Conservation (phyloP, 2,113 vertebrate species). For the Spheniscus mendiculus region DNA sequence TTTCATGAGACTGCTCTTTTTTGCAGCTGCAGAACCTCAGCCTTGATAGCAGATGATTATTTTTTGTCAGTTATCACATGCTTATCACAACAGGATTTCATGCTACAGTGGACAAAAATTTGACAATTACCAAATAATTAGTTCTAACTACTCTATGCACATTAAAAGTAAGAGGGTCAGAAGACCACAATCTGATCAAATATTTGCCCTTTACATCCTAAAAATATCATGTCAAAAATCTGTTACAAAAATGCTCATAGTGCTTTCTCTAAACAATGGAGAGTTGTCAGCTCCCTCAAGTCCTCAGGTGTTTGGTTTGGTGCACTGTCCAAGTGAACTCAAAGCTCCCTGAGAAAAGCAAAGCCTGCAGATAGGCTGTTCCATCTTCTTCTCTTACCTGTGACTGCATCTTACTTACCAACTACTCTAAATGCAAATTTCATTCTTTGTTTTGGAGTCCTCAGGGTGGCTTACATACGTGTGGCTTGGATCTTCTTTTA, state of each 20-base stretch:
- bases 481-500: neutral
- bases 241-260: neutral
- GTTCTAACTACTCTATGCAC: neutral
- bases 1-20: conserved; percentile 29
- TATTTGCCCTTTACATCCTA: neutral
- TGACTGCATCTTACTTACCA: neutral
- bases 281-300: neutral
- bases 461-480: neutral
- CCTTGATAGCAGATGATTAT: neutral
- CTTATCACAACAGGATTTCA: conserved; percentile 20
- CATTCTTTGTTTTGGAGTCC: neutral
- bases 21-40: conserved; percentile 24
- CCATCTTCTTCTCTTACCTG: neutral
- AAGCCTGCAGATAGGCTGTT: neutral
- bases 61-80: conserved; percentile 34
- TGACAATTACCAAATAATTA: neutral
- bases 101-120: neutral
- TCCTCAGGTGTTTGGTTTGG: neutral
- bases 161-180: neutral
- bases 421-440: neutral
- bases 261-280: neutral
- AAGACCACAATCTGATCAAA: neutral
- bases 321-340: neutral
- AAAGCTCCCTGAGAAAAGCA: neutral
- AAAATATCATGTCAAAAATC: neutral